These are phyloP conservation scores for Neotragus pygmaeus DNA, from an alignment of 2,113 vertebrate genomes.

Conservation along the genomic window DNA sequence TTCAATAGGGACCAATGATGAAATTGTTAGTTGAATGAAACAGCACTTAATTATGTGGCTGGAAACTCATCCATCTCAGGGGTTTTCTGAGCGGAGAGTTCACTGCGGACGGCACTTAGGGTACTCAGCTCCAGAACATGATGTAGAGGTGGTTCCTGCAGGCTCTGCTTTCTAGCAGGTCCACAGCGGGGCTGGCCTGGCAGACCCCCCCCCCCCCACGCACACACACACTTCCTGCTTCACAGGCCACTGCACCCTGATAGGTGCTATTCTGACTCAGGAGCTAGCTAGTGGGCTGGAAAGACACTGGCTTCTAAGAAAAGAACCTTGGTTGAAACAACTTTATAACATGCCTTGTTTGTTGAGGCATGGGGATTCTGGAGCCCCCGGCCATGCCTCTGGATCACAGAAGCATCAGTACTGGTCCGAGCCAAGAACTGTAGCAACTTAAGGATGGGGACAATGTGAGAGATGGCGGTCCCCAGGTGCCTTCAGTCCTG, in stretches of 20 bases:
- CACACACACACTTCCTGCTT: neutral
- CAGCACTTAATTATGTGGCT: neutral
- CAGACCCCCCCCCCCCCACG: accelerated
- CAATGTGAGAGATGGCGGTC: neutral
- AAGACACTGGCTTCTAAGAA: neutral
- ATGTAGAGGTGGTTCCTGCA: neutral
- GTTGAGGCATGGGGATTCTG: neutral
- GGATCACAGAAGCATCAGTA: neutral
- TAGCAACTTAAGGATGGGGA: neutral
- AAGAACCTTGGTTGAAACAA: neutral
- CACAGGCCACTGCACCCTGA: neutral
- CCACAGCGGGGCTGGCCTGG: no score
- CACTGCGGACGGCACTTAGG: neutral
- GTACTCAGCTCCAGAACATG: neutral
- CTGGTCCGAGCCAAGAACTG: neutral
- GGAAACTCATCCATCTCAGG: neutral
- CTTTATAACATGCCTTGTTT: neutral
- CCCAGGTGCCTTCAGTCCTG: neutral
- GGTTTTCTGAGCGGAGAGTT: neutral
- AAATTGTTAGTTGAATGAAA: neutral
- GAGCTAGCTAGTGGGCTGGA: neutral
- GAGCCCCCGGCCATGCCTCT: neutral
- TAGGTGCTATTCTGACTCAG: neutral
- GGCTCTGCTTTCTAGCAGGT: accelerated
- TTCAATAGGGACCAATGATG: neutral